A percentile compares a stretch with the other conserved stretches of the same genome.
These are phyloP conservation scores for Pseudopodoces humilis DNA, from an alignment of 2,113 vertebrate genomes.

Conservation along the genomic window DNA sequence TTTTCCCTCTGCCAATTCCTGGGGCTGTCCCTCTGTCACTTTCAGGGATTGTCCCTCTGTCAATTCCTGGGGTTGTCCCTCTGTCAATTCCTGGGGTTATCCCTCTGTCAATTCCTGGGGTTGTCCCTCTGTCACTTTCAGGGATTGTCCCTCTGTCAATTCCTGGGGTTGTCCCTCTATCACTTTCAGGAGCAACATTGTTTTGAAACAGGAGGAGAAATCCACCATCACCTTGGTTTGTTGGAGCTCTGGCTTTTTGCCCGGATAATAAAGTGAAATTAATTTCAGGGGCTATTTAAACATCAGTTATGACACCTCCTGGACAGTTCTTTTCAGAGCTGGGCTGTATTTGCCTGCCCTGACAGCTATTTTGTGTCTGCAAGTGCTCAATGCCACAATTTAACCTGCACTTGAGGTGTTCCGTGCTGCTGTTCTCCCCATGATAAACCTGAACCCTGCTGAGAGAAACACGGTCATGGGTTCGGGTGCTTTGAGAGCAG, in stretches of 20 bases:
- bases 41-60: background rate
- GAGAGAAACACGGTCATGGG: rapidly evolving
- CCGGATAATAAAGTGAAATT: background rate
- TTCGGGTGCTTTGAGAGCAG: rapidly evolving
- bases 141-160: rapidly evolving
- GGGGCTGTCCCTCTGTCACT: too few species aligned
- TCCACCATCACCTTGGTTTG: background rate
- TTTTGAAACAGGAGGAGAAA: background rate
- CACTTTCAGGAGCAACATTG: background rate
- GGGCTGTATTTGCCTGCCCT: background rate
- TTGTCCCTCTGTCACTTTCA: rapidly evolving
- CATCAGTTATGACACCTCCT: background rate
- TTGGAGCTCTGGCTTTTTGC: background rate
- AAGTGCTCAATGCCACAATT: rapidly evolving
- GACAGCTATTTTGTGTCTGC: rapidly evolving
- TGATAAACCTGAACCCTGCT: background rate
- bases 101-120: background rate
- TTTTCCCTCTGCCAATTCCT: background rate
- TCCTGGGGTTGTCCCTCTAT: background rate
- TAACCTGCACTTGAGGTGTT: background rate
- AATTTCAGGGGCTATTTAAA: background rate
- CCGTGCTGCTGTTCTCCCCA: rapidly evolving
- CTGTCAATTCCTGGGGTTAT: background rate
- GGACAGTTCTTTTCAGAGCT: background rate
- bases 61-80: background rate